These are phyloP conservation scores for Xylophagus ater DNA, from an alignment of 2,888 invertebrate species.

Conservation along the genomic window DNA sequence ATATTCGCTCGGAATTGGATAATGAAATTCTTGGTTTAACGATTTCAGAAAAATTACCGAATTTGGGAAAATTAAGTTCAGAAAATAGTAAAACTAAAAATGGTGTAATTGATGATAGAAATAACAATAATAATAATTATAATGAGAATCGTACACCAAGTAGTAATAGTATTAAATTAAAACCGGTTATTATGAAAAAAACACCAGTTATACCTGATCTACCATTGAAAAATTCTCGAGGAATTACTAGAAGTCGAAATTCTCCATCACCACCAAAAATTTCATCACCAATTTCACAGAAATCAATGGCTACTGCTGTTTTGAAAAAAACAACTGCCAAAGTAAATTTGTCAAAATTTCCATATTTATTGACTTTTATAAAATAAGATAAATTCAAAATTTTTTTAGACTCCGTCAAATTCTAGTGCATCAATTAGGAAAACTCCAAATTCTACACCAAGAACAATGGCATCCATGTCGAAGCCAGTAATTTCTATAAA, in stretches of 20 bases:
- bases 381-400: conserved; percentile 6
- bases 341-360: conserved; percentile 6
- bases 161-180: conserved; percentile 27
- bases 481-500: conserved; percentile 1
- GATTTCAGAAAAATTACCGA: conserved; percentile 1
- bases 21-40: conserved; percentile 1
- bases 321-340: conserved; percentile 12
- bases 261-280: conserved; percentile 7
- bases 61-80: conserved; percentile 5
- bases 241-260: conserved; percentile 4
- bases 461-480: conserved; percentile 5
- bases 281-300: conserved; percentile 11
- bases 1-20: conserved; percentile 6
- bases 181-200: conserved; percentile 31
- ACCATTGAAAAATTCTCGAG: conserved; percentile 6
- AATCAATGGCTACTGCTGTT: conserved; percentile 3
- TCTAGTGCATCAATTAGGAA: conserved; percentile 8
- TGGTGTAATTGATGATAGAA: conserved; percentile 1
- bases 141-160: conserved; percentile 12
- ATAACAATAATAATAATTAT: conserved; percentile 24
- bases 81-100: conserved; percentile 6
- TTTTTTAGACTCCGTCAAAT: conserved; percentile 8
- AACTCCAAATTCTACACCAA: conserved; percentile 1
- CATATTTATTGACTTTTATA: background rate
- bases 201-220: conserved; percentile 23